Base-by-base conservation (phyloP, 2,888 invertebrate genomes). In the Folsomia candida region DNA sequence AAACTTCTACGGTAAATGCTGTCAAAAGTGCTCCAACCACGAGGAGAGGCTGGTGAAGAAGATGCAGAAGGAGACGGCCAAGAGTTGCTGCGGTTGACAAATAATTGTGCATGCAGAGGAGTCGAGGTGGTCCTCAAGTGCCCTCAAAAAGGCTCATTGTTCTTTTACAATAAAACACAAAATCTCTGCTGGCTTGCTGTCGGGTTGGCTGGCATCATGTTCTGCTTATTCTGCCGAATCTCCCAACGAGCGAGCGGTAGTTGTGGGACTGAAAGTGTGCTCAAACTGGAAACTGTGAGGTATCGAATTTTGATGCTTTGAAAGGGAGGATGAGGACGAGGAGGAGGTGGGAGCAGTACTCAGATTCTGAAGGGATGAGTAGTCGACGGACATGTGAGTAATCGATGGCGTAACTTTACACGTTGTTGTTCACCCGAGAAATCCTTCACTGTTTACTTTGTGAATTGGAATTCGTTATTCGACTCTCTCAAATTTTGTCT, bases 391-490 rank as follows among this genome's bases (percentile, higher is more conserved):
- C 37, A 54, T 54, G 54, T 54, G 54, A 20, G 54, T 18, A 22
- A 22, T 54, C 22, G 54, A 54, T 54, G 54, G 22, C 20, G 54
- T 54, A 54, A 54, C 54, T 54, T 54, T 54, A 54, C 54, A 54
- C 54, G 18, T 22, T 54, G 18, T 18, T 54, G 18, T 54, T 22
- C 18, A 54, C 22, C 22, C 20, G 54, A 37, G 37, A 37, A 54
- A 20, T 54, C 54, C 54, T 54, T 54, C 22, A 54, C 6, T 54
- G 54, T 54, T 54, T 54, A 54, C 54, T 54, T 54, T 54, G 54
- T 54, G 54, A 54, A 54, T 54, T 54, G 54, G 54, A 54, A 54
- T 54, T 54, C 20, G 22, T 22, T 22, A 54, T 22, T 37, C 54
- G 22, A 54, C 22, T 54, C 54, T 22, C 18, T 54, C 54, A 4